Conservation (phyloP, 1,140 invertebrate species). For the Phymastichus coffea region DNA sequence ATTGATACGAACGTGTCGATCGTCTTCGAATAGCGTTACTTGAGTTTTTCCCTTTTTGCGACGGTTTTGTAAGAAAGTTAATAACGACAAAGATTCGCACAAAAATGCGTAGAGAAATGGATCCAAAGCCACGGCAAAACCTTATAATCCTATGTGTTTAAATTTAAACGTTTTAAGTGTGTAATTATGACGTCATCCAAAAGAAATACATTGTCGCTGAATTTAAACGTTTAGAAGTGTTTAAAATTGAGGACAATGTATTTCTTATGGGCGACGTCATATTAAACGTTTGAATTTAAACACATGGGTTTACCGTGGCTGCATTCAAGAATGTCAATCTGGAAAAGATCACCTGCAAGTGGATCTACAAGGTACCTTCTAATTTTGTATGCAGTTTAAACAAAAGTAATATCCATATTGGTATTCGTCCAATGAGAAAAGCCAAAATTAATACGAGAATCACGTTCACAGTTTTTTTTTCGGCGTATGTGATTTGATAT, state of each 20-base stretch:
- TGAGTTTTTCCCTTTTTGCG: neutral
- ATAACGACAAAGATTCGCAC: constrained; percentile 50
- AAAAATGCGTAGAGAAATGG: constrained; percentile 62
- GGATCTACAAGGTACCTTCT: constrained; percentile 44
- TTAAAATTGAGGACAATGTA: too few species aligned
- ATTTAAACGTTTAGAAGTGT: too few species aligned
- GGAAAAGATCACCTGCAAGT: constrained; percentile 53
- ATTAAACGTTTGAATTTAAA: too few species aligned
- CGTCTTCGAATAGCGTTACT: neutral
- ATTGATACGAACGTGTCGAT: neutral
- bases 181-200: too few species aligned
- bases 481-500: constrained; percentile 40
- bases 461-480: constrained; percentile 59
- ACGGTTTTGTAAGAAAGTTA: neutral
- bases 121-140: too few species aligned
- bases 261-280: too few species aligned
- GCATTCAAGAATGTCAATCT: constrained; percentile 56
- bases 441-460: constrained; percentile 57
- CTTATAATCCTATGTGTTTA: too few species aligned
- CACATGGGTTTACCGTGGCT: too few species aligned
- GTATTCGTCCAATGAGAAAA: constrained; percentile 57
- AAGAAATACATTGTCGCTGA: too few species aligned
- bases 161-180: too few species aligned
- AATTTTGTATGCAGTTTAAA: constrained; percentile 47
- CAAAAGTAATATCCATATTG: constrained; percentile 56